Evolutionary conservation across 2,888 invertebrate genomes (phyloP), one percentile per base, ranked within the genome.

Genomic region (Pachymerium ferrugineum): DNA sequence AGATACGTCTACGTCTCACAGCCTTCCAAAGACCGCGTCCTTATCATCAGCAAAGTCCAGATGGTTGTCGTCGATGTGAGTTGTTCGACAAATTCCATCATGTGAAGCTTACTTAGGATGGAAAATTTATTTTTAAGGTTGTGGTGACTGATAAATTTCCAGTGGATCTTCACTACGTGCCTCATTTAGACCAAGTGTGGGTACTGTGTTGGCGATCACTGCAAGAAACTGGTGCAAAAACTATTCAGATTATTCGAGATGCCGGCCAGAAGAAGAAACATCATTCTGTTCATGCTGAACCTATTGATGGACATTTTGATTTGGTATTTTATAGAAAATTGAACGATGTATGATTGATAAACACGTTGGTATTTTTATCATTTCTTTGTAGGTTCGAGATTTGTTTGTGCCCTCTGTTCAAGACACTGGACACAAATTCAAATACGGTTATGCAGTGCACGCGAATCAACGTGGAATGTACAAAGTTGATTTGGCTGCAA

Each of bases 241-340:
- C 83, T 10, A 79, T 83, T 69, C 80, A 84, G 70, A 82, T 90
- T n/a, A 89, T 90, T 77, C 82, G 90, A 68, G 89, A 89, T 80
- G 90, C 90, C 30, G 87, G 88, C 19, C 88, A 89, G 80, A 88
- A 88, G 80, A 84, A 87, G 74, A 89, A 89, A 79, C 90, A 90
- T 80, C 88, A 88, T 80, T 88, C 89, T 0, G 88, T 89, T 1
- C 89, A 89, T 80, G 89, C 89, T 0, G 89, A 90, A 80, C 90
- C 90, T 0, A 89, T 90, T 62, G 89, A 90, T 79, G 89, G 89
- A 14, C 89, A 89, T 80, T 90, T 90, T 81, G 90, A 90, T 82
- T 84, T 89, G 78, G 89, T 90, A 70, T 29, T 22, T 70, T 16
- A 54, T 29, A n/a, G n/a, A n/a, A n/a, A n/a, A n/a, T n/a, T n/a